Evolutionary conservation across 1,140 invertebrate genomes (phyloP).

Genomic region (Aphelinus atriplicis): DNA sequence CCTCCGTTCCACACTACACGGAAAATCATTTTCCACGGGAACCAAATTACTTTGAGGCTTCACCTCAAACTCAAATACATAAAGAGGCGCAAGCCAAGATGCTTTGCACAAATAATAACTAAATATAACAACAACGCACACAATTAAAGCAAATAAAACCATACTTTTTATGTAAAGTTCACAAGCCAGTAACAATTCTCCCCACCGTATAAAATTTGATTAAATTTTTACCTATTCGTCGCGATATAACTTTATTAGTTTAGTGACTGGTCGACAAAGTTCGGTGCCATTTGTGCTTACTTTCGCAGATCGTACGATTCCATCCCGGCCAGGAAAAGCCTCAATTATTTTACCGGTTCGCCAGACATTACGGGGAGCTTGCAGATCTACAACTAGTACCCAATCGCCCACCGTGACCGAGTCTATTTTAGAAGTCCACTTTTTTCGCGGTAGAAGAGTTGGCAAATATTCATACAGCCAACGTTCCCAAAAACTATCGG

Average conservation of each 20-base stretch:
- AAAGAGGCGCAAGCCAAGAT: too few relatives aligned
- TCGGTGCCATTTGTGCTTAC: background rate
- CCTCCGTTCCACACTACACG: too few relatives aligned
- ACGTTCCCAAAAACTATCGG: conserved; percentile 18
- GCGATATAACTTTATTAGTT: background rate
- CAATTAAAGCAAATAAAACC: too few relatives aligned
- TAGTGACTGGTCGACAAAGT: background rate
- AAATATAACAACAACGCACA: too few relatives aligned
- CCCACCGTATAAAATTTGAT: too few relatives aligned
- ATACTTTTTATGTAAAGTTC: too few relatives aligned
- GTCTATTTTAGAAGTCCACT: background rate
- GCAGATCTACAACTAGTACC: conserved; percentile 7
- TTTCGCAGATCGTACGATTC: background rate
- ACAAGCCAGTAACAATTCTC: too few relatives aligned
- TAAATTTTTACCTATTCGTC: too few relatives aligned
- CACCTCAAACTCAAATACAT: too few relatives aligned
- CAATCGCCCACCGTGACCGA: background rate
- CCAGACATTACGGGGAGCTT: conserved; percentile 1
- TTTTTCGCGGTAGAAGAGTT: conserved; percentile 8
- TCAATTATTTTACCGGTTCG: background rate
- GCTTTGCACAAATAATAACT: too few relatives aligned
- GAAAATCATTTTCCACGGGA: too few relatives aligned
- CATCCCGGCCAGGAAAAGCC: background rate
- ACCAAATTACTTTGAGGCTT: too few relatives aligned
- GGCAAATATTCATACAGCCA: conserved; percentile 24